phyloP scores from a whole-genome alignment of 2,888 invertebrate genomes.

The Saturnia japonica region DNA sequence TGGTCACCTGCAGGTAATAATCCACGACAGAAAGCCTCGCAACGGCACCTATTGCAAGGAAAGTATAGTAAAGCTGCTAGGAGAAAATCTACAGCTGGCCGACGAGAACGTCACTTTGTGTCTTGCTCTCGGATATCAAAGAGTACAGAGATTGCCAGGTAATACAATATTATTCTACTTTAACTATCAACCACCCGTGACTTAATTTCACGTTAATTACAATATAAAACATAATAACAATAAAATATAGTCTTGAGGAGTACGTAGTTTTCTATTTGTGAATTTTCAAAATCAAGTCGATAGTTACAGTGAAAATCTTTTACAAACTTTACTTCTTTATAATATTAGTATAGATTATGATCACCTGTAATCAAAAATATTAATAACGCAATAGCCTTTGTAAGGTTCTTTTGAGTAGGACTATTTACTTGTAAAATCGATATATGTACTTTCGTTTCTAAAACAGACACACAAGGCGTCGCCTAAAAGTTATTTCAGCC shows the following conservation, averaged over 20 bases:
- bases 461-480: background rate
- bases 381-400: background rate
- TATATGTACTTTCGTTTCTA: background rate
- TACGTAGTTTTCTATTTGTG: too few species aligned
- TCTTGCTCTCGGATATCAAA: slow-evolving; percentile 74
- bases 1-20: slow-evolving; percentile 62
- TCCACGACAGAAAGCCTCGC: slow-evolving; percentile 75
- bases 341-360: too few species aligned
- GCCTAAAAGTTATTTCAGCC: background rate
- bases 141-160: slow-evolving; percentile 77
- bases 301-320: too few species aligned
- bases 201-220: too few species aligned
- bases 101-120: slow-evolving; percentile 77
- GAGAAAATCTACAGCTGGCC: slow-evolving; percentile 73
- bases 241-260: too few species aligned
- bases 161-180: slow-evolving; percentile 16
- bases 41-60: slow-evolving; percentile 78
- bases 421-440: background rate
- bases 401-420: background rate
- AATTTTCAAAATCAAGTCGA: too few species aligned
- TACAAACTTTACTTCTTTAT: too few species aligned
- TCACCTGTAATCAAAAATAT: background rate
- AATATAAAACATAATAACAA: too few species aligned
- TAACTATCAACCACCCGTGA: background rate
- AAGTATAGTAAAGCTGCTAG: slow-evolving; percentile 73